Evolutionary conservation across 2,113 vertebrate species (phyloP).

Genomic region (Patagioenas fasciata): DNA sequence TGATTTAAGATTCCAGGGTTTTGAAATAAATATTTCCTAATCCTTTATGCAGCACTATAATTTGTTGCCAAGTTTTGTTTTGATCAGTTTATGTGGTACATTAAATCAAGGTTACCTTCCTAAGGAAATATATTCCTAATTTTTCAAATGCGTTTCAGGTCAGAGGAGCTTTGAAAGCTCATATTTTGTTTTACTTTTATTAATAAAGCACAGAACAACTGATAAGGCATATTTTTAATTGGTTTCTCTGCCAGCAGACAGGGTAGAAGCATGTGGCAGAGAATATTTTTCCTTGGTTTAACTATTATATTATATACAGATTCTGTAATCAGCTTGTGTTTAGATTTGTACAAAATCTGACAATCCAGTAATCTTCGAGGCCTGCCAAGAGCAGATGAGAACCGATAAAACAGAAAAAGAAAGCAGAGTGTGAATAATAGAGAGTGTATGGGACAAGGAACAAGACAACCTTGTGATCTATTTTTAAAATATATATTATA

Average conservation of each 20-base stretch:
- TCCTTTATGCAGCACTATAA: not conserved
- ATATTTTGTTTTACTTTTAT: not conserved
- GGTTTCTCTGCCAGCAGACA: not conserved
- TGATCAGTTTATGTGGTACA: not conserved
- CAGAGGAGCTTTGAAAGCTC: not conserved
- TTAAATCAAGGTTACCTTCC: not conserved
- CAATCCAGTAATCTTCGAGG: not conserved
- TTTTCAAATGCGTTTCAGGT: conserved; percentile 27
- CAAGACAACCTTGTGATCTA: conserved; percentile 25
- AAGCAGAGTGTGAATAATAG: not conserved
- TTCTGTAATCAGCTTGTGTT: not conserved
- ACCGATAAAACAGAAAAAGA: not conserved
- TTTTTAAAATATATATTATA: conserved; percentile 8
- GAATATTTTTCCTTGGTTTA: not conserved
- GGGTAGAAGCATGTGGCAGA: not conserved
- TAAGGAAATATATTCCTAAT: not conserved
- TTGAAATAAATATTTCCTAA: not conserved
- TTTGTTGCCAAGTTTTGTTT: conserved; percentile 31
- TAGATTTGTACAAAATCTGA: not conserved
- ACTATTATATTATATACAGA: not conserved
- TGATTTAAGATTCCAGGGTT: not conserved
- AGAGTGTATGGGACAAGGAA: not conserved
- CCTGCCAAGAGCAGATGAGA: not conserved
- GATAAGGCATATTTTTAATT: not conserved
- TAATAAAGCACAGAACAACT: not conserved